phyloP scores from a whole-genome alignment of 1,140 invertebrate species.

The Globodera rostochiensis region DNA sequence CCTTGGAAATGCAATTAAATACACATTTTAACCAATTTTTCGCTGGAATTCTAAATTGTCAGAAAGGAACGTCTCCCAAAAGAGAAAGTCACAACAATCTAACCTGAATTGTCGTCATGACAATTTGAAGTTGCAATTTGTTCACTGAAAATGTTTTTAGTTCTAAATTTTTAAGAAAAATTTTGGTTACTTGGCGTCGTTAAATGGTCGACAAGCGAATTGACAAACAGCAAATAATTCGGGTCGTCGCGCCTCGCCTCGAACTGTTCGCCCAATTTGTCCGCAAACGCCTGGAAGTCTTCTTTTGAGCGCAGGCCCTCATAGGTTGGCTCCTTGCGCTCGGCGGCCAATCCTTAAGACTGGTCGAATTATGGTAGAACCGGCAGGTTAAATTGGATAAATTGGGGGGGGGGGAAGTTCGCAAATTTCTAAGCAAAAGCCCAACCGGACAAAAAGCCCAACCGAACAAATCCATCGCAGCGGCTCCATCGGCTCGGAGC shows the following conservation, averaged over 20 bases:
- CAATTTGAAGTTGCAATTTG: conserved; percentile 42
- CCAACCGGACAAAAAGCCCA: conserved; percentile 24
- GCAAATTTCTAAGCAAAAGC: neutral
- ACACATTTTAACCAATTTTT: neutral
- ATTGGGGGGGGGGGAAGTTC: neutral
- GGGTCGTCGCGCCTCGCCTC: conserved; percentile 15
- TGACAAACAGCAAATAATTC: conserved; percentile 33
- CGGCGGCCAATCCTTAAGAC: conserved; percentile 35
- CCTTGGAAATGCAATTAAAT: conserved; percentile 6
- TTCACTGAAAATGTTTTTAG: conserved; percentile 38
- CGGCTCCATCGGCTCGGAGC: conserved; percentile 31
- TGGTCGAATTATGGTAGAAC: neutral
- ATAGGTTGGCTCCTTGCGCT: conserved; percentile 36
- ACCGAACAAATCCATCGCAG: conserved; percentile 43
- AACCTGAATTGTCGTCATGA: conserved; percentile 19
- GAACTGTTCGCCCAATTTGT: conserved; percentile 31
- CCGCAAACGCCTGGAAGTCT: conserved; percentile 37
- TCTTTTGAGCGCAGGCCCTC: conserved; percentile 26
- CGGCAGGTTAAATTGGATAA: too few species aligned
- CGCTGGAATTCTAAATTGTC: neutral
- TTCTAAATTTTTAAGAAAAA: conserved; percentile 9
- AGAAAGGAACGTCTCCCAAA: neutral
- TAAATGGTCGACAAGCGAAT: conserved; percentile 28
- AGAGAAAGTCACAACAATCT: neutral
- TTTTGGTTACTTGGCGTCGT: conserved; percentile 31